Percentiles rank a stretch among this genome's conserved stretches.
phyloP scores from a whole-genome alignment of 2,113 vertebrate species.

The Siphamia tubifer region DNA sequence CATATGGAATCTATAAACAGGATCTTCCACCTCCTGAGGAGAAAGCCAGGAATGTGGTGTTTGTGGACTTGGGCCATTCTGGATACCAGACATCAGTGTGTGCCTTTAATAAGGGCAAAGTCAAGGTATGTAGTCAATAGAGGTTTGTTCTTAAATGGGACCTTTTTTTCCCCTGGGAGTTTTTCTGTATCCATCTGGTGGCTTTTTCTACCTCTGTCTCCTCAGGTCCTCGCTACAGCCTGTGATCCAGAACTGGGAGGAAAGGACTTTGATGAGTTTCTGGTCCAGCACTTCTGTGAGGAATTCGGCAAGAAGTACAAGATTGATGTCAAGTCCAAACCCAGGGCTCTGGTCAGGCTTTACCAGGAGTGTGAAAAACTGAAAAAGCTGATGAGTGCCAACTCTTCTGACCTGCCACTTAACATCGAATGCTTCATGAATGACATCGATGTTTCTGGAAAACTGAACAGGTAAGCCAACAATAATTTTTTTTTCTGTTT shows the following conservation, averaged over 20 bases:
- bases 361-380: slow-evolving; percentile 97
- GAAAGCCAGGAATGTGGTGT: slow-evolving; percentile 95
- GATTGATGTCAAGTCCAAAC: slow-evolving; percentile 92
- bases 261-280: slow-evolving; percentile 91
- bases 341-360: slow-evolving; percentile 90
- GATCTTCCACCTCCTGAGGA: slow-evolving; percentile 94
- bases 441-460: slow-evolving; percentile 92
- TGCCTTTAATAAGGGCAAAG: slow-evolving; percentile 97
- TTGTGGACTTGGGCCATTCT: slow-evolving; percentile 97
- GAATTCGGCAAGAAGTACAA: slow-evolving; percentile 97
- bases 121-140: slow-evolving; percentile 83
- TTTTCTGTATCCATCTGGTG: neutral
- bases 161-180: neutral
- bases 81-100: slow-evolving; percentile 95
- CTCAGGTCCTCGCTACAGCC: slow-evolving; percentile 89
- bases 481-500: neutral
- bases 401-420: slow-evolving; percentile 93
- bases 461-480: slow-evolving; percentile 87
- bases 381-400: slow-evolving; percentile 97
- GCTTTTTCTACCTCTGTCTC: slow-evolving; percentile 19
- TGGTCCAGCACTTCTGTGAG: slow-evolving; percentile 93
- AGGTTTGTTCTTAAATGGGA: no score
- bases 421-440: slow-evolving; percentile 99
- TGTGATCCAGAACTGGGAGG: slow-evolving; percentile 92
- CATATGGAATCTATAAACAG: slow-evolving; percentile 98